Percentiles rank a stretch among this genome's conserved stretches.
Evolutionary conservation across 2,888 invertebrate genomes (phyloP).

Genomic region (Hirtodrosophila confusa): DNA sequence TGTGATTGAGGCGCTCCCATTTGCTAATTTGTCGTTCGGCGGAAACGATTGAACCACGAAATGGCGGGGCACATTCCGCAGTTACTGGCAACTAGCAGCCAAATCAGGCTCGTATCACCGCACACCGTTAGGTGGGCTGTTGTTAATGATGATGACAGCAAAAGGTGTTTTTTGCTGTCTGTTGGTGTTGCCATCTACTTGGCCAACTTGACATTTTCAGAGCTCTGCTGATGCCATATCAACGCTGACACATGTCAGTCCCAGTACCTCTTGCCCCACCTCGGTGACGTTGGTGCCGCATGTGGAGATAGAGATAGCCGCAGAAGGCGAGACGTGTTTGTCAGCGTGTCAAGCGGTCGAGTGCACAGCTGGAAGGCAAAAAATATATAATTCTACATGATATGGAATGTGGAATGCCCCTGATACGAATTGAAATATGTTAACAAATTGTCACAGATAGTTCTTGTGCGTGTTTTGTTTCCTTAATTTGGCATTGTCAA

Average conservation of each 20-base stretch:
- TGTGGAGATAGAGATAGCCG: conserved; percentile 24
- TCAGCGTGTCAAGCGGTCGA: conserved; percentile 52
- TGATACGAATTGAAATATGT: conserved; percentile 26
- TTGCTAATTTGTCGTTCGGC: conserved; percentile 2
- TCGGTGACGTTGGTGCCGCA: conserved; percentile 1
- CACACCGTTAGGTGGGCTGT: conserved; percentile 11
- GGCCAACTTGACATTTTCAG: conserved; percentile 27
- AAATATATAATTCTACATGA: conserved; percentile 13
- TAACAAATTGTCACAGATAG: conserved; percentile 32
- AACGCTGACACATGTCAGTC: conserved; percentile 24
- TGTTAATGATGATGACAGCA: conserved; percentile 56
- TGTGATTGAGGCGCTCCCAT: conserved; percentile 1
- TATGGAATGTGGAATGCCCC: conserved; percentile 7
- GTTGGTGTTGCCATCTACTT: conserved; percentile 9
- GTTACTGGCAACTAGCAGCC: conserved; percentile 31
- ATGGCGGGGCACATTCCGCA: conserved; percentile 13
- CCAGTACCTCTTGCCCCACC: conserved; percentile 3
- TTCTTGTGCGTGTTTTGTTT: conserved; percentile 11
- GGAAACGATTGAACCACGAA: conserved; percentile 48
- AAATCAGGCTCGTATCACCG: conserved; percentile 25
- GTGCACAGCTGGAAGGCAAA: conserved; percentile 37
- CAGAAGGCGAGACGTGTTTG: conserved; percentile 48
- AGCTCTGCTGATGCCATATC: conserved; percentile 10
- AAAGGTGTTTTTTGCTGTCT: conserved; percentile 16
- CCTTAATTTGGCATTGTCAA: neutral